phyloP scores from a whole-genome alignment of 2,113 vertebrate genomes.

The Platysteira castanea region DNA sequence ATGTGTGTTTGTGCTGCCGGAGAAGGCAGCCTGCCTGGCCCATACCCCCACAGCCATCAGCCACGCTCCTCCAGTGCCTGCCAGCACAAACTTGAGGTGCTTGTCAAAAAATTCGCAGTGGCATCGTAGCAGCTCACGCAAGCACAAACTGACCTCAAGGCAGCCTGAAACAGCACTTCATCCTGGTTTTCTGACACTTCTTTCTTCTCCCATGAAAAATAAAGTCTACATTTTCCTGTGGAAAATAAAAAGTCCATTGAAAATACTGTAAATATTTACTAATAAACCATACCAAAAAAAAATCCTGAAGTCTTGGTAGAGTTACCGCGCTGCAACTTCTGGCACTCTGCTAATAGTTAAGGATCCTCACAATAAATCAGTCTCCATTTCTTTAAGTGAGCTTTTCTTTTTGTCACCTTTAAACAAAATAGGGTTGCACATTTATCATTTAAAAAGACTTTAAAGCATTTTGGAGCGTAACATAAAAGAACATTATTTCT shows the following conservation, averaged over 20 bases:
- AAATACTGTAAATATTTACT: not conserved
- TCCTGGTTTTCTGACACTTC: not conserved
- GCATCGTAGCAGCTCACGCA: not conserved
- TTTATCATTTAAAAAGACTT: not conserved
- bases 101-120: not conserved
- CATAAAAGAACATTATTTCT: not conserved
- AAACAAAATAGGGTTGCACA: not conserved
- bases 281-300: not conserved
- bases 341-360: not conserved
- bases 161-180: not conserved
- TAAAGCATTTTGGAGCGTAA: not conserved
- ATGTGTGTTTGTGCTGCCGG: rapidly evolving
- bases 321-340: not conserved
- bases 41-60: not conserved
- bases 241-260: not conserved
- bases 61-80: rapidly evolving
- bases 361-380: not conserved
- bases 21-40: not conserved
- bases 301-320: not conserved
- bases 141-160: not conserved
- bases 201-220: not conserved
- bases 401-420: not conserved
- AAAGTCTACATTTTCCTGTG: not conserved
- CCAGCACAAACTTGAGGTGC: not conserved
- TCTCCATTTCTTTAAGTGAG: not conserved